These are phyloP conservation scores for Anguilla pacifica DNA, from an alignment of 2,797 vertebrate genomes.

Conservation along the genomic window DNA sequence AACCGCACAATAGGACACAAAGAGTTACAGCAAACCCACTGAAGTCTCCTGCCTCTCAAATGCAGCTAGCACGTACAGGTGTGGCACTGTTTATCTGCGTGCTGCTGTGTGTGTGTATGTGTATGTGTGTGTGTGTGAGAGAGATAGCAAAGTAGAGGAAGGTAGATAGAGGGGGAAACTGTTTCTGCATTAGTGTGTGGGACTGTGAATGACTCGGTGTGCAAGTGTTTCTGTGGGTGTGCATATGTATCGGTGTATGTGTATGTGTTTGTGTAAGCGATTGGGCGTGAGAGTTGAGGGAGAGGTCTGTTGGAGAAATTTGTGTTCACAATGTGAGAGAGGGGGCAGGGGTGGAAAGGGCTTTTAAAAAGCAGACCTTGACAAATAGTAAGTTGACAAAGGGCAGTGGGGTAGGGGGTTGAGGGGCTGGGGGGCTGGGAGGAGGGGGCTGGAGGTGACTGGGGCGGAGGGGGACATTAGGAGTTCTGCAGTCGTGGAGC, in stretches of 20 bases:
- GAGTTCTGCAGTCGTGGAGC: not conserved
- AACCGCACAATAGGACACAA: not conserved
- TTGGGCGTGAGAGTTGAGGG: conserved; percentile 30
- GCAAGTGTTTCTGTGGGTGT: conserved; percentile 17
- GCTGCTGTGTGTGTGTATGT: not conserved
- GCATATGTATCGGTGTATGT: not conserved
- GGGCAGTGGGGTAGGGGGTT: not conserved
- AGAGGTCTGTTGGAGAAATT: not conserved
- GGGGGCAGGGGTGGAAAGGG: not conserved
- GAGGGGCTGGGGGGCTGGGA: not conserved
- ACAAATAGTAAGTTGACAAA: conserved; percentile 24
- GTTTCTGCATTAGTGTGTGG: conserved; percentile 5
- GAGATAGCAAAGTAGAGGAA: conserved; percentile 24
- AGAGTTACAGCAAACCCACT: conserved; percentile 8
- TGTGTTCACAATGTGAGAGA: not conserved
- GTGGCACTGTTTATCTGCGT: conserved; percentile 6
- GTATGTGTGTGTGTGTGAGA: conserved; percentile 4
- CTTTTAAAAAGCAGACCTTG: not conserved
- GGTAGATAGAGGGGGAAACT: conserved; percentile 4
- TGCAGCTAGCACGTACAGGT: not conserved
- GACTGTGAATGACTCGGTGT: conserved; percentile 41
- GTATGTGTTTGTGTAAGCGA: not conserved
- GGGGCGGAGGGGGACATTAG: not conserved
- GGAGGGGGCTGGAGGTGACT: conserved; percentile 8
- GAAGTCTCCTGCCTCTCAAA: not conserved